Base-by-base conservation (phyloP, 2,888 invertebrate species). In the Epicampocera succincta region DNA sequence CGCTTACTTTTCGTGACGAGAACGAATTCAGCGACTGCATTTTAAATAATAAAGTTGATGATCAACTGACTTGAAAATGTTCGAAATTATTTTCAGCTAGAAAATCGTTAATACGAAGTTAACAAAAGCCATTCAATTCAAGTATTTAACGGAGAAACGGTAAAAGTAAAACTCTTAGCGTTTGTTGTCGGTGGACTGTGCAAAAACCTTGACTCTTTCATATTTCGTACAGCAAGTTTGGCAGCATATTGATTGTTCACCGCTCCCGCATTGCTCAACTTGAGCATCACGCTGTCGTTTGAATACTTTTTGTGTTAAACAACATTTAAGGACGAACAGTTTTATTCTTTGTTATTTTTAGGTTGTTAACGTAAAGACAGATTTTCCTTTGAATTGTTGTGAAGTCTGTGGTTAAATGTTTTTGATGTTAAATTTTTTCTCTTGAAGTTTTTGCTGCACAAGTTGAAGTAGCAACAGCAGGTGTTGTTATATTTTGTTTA, bases 341-440 rank as follows among this genome's bases (percentile, higher is more conserved):
- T 50, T 29, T 38, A 19, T 68, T 63, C 68, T 56, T 44, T 46
- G 42, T 77, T 60, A 40, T 69, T 40, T 77, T 46, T 38, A 44
- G 42, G 58, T 54, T 74, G 56, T 65, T 56, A 56, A 68, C 42
- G 42, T 44, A 58, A 65, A 60, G 58, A 71, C 52, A 71, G 71
- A 75, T 40, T 71, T 80, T 65, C 29, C 65, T 75, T 80, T 71
- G 54, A 52, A 56, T 75, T 71, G 58, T 69, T 80, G 44, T 5
- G 38, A 75, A 71, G 66, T 80, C 52, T 75, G 75, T 66, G 75
- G 80, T 75, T 65, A 71, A 80, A 71, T 80, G 71, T 80, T 74
- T 69, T 13, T 75, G 65, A 80, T 71, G 44, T 52, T 33, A 12
- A 42, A 13, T 65, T 71, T 63, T 63, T 65, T 19, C 8, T 42